Evolutionary conservation across 2,888 invertebrate species (phyloP).

Genomic region (Perizoma flavofasciatum): DNA sequence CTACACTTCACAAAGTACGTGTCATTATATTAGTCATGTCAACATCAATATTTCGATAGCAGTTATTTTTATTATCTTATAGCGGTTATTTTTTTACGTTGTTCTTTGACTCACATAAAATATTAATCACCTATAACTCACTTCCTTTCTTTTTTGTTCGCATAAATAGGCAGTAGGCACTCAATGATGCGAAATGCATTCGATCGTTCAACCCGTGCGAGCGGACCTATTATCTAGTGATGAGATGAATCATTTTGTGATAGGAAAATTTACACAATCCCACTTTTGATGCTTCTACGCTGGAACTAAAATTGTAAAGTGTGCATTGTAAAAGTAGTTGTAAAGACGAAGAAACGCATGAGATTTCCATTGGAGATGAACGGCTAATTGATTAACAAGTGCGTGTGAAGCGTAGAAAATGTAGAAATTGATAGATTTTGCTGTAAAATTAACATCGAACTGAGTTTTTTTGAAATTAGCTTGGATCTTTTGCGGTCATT

Average conservation of each 20-base stretch:
- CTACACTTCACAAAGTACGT: slow-evolving; percentile 45
- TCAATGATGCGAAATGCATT: slow-evolving; percentile 48
- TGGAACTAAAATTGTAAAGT: too few species aligned
- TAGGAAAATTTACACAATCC: slow-evolving; percentile 8
- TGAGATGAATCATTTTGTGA: slow-evolving; percentile 35
- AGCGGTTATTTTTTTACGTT: slow-evolving; percentile 53
- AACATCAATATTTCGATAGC: slow-evolving; percentile 9
- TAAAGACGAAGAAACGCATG: slow-evolving; percentile 50
- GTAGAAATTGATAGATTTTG: slow-evolving; percentile 57
- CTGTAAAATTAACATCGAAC: slow-evolving; percentile 35
- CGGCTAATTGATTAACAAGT: slow-evolving; percentile 50
- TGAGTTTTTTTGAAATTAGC: slow-evolving; percentile 14
- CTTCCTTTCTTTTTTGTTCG: slow-evolving; percentile 57
- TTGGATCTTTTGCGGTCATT: too few species aligned
- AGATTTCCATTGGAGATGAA: slow-evolving; percentile 52
- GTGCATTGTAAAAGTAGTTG: too few species aligned
- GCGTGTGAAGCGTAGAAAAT: slow-evolving; percentile 66
- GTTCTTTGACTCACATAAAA: slow-evolving; percentile 56
- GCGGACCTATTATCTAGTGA: slow-evolving; percentile 32
- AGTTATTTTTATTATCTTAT: slow-evolving; percentile 49
- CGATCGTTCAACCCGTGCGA: slow-evolving; percentile 52
- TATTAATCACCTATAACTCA: slow-evolving; percentile 48
- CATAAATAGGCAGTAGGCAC: slow-evolving; percentile 44
- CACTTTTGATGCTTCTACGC: too few species aligned
- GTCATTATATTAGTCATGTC: slow-evolving; percentile 50